Base-by-base conservation (phyloP, 2,113 vertebrate genomes). In the Cariama cristata region DNA sequence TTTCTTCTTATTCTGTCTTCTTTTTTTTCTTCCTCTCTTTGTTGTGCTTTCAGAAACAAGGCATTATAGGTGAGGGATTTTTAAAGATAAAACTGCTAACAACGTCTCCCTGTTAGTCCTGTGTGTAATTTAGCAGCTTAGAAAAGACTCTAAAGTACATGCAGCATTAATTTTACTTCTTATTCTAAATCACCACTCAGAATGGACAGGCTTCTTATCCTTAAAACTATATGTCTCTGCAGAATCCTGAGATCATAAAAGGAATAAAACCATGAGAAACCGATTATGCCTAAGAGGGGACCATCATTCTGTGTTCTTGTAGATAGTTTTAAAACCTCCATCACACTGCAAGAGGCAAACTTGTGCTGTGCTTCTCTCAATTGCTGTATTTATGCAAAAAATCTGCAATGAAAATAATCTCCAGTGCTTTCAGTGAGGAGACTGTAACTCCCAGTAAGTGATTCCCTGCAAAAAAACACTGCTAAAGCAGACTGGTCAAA, bases 151-250 rank as follows among this genome's bases (percentile, higher is more conserved):
- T 71, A 42, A 90, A 84, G 13, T 64, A 52, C 35, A 40, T 12
- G 64, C 30, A 84, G 44, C 83, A 81, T 92, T 94, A 91, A 91
- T 74, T 93, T 94, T 83, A 76, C n/a, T 92, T 84, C 42, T 80
- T 68, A 80, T 63, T 87, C 64, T 60, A 87, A 94, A 91, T 84
- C 72, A 79, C 44, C 33, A n/a, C 45, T 91, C 30, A 53, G 76
- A 85, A 96, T 67, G 58, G 56, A 42, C 66, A 87, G 55, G 59
- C 23, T 74, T 84, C 58, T 92, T 90, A 35, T 67, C 49, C 28
- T 87, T 89, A 91, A 87, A 89, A 64, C 33, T 89, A 2, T 66
- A 56, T 38, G 27, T 90, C n/a, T 88, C 75, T 88, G 63, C 64
- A 79, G 64, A 93, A 73, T 86, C 24, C 63, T 80, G 71, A 81